phyloP scores from a whole-genome alignment of 2,113 vertebrate genomes.

The Pitta sordida region DNA sequence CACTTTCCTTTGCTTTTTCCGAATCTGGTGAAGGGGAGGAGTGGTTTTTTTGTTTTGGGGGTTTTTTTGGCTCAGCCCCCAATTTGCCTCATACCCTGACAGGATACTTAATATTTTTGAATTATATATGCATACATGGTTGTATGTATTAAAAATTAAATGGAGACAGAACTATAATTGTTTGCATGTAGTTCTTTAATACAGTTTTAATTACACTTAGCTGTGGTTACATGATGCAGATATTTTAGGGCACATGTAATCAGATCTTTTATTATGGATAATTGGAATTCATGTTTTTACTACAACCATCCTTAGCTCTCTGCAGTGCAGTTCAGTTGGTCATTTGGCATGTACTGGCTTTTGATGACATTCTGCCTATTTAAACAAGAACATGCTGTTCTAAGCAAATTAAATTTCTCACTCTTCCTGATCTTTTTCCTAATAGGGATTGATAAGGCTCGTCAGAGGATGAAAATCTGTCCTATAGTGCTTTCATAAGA shows the following conservation, averaged over 20 bases:
- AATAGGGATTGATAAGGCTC: background rate
- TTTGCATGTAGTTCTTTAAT: background rate
- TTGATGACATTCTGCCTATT: constrained; percentile 11
- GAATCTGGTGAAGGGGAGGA: too few relatives aligned
- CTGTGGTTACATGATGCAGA: background rate
- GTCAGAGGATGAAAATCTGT: background rate
- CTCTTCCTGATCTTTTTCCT: background rate
- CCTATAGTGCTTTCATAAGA: background rate
- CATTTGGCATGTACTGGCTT: background rate
- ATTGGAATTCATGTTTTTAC: constrained; percentile 11
- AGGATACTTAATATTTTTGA: background rate
- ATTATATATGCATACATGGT: background rate
- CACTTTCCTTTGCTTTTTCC: too few relatives aligned
- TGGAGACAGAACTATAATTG: background rate
- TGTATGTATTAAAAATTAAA: background rate
- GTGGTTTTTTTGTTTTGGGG: too few relatives aligned
- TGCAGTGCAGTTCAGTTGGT: background rate
- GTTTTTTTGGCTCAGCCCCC: too few relatives aligned
- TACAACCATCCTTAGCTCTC: background rate
- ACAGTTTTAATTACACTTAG: background rate
- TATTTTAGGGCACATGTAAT: background rate
- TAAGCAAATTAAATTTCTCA: constrained; percentile 4
- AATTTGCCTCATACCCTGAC: too few relatives aligned
- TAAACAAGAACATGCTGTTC: constrained; percentile 4
- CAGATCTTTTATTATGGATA: background rate